These are phyloP conservation scores for Enteromius mattozi DNA, from an alignment of 2,797 vertebrate species.

Conservation along the genomic window DNA sequence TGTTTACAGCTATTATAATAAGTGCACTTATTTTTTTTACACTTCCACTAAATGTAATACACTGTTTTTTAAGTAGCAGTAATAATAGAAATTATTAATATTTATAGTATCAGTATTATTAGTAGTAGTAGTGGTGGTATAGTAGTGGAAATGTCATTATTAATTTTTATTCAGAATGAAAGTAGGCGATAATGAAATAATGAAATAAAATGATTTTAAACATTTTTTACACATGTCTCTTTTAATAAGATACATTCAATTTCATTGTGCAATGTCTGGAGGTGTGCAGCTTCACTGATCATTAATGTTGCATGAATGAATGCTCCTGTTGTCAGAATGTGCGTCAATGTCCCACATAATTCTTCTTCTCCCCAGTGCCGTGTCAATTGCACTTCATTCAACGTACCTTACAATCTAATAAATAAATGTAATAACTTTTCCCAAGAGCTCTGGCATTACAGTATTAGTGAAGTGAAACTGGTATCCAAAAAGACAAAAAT, in stretches of 20 bases:
- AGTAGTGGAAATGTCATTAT: not conserved
- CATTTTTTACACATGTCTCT: conserved; percentile 65
- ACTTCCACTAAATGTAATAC: not conserved
- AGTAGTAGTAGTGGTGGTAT: not conserved
- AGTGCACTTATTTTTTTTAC: not conserved
- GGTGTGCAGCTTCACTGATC: conserved; percentile 72
- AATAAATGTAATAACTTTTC: conserved; percentile 78
- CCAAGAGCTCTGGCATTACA: conserved; percentile 68
- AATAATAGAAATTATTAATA: not conserved
- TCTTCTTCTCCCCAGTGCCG: conserved; percentile 53
- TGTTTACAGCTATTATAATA: conserved; percentile 1
- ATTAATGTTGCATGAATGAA: conserved; percentile 66
- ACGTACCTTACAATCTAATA: conserved; percentile 80
- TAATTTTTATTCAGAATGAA: not conserved
- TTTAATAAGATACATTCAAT: conserved; percentile 87
- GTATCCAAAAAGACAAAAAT: conserved; percentile 65
- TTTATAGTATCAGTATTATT: not conserved
- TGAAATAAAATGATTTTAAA: conserved; percentile 53
- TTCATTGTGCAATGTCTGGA: conserved; percentile 83
- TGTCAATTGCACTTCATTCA: conserved; percentile 81
- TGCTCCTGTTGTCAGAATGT: conserved; percentile 68
- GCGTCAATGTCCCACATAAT: conserved; percentile 67
- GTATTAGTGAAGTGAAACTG: conserved; percentile 71
- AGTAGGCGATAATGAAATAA: not conserved
- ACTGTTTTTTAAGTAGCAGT: not conserved